Base-by-base conservation (phyloP, 2,888 invertebrate species). In the Druceiella hillmani region DNA sequence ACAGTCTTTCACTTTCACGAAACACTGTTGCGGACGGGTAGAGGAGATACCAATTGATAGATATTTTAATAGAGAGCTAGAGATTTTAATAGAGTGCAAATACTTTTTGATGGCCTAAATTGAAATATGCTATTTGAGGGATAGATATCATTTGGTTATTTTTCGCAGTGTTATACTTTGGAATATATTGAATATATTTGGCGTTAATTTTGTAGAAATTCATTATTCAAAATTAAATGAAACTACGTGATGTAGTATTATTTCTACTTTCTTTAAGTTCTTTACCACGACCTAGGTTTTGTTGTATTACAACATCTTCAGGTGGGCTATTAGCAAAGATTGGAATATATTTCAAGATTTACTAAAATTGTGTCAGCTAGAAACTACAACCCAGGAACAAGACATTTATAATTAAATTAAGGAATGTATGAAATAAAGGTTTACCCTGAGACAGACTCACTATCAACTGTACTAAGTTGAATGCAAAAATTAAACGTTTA, bases 261-360 rank as follows among this genome's bases (percentile, higher is more conserved):
- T n/a, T n/a, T n/a, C n/a, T n/a, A n/a, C n/a, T n/a, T n/a, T n/a
- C n/a, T n/a, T n/a, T n/a, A n/a, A n/a, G n/a, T n/a, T n/a, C n/a
- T n/a, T n/a, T n/a, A n/a, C n/a, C n/a, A n/a, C n/a, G n/a, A n/a
- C n/a, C n/a, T n/a, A n/a, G n/a, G n/a, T n/a, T n/a, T n/a, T n/a
- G n/a, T n/a, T n/a, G n/a, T n/a, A n/a, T n/a, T n/a, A n/a, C n/a
- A n/a, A n/a, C n/a, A n/a, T n/a, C n/a, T n/a, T n/a, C n/a, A n/a
- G n/a, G n/a, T n/a, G n/a, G n/a, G n/a, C n/a, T n/a, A n/a, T n/a
- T n/a, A n/a, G n/a, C n/a, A n/a, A n/a, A n/a, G n/a, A n/a, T n/a
- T n/a, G n/a, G n/a, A n/a, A n/a, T 41, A 15, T 41, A 41, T 41
- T 44, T 16, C 41, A 44, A 35, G 44, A 43, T 36, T 31, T 44